Conservation (phyloP, 2,797 vertebrate genomes). For the Naso thynnoides region DNA sequence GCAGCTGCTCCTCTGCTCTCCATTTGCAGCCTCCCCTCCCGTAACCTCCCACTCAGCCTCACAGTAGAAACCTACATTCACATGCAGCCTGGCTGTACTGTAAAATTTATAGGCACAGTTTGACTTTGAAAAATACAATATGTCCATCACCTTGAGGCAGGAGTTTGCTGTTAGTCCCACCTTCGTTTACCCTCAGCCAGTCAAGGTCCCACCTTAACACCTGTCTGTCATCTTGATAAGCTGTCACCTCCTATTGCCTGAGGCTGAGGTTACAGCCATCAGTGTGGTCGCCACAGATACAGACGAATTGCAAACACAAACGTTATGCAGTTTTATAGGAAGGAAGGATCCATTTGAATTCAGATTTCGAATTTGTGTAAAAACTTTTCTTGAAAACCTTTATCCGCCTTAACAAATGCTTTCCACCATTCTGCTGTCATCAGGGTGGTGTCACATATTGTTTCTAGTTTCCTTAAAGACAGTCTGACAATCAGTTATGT, state of each 20-base stretch:
- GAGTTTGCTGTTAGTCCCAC: not conserved
- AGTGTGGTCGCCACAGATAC: constrained; percentile 5
- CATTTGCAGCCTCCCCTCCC: constrained; percentile 47
- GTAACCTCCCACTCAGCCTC: constrained; percentile 53
- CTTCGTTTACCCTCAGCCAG: not conserved
- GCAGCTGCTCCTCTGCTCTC: constrained; percentile 74
- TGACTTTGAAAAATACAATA: constrained; percentile 20
- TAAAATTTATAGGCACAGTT: constrained; percentile 28
- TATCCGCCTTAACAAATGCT: not conserved
- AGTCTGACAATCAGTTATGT: not conserved
- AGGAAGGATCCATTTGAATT: too few species aligned
- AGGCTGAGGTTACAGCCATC: constrained; percentile 23
- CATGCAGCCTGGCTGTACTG: constrained; percentile 25
- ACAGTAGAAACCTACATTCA: constrained; percentile 32
- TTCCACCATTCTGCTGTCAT: not conserved
- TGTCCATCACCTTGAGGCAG: constrained; percentile 15
- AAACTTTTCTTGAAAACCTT: not conserved
- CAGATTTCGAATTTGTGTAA: too few species aligned
- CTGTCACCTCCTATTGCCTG: constrained; percentile 19
- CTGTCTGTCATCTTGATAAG: constrained; percentile 30
- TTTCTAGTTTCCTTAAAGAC: not conserved
- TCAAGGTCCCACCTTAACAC: constrained; percentile 29
- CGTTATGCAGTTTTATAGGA: not conserved
- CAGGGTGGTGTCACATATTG: not conserved
- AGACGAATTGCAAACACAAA: not conserved